Evolutionary conservation across 2,797 vertebrate genomes (phyloP).

Genomic region (Xerus rutilus): DNA sequence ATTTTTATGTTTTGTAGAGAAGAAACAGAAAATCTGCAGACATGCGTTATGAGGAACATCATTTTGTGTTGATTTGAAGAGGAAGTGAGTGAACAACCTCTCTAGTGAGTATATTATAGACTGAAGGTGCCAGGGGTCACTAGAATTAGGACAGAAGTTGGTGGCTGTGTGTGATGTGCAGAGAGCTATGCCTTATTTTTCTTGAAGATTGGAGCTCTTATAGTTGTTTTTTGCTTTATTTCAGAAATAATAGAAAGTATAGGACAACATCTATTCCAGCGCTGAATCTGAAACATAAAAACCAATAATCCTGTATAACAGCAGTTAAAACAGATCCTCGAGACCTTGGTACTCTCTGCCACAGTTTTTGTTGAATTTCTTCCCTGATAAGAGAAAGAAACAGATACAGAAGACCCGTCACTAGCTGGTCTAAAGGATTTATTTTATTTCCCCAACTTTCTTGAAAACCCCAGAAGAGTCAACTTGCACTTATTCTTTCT

Average conservation of each 20-base stretch:
- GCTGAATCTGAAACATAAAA: not conserved
- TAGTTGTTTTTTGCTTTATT: not conserved
- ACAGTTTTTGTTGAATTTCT: not conserved
- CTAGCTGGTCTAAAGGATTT: not conserved
- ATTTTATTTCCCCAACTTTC: not conserved
- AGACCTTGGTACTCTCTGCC: not conserved
- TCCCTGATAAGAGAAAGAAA: not conserved
- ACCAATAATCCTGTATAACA: not conserved
- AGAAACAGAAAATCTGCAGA: not conserved
- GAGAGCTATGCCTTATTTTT: not conserved
- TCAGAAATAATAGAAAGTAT: not conserved
- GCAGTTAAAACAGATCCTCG: not conserved
- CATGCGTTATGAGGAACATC: not conserved
- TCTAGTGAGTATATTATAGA: not conserved
- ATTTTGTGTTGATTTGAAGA: not conserved
- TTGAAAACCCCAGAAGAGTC: not conserved
- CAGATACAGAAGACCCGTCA: not conserved
- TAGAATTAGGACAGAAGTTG: slow-evolving; percentile 27
- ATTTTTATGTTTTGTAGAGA: not conserved
- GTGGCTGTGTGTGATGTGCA: not conserved
- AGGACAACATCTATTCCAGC: not conserved
- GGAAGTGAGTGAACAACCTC: not conserved
- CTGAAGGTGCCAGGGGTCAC: not conserved
- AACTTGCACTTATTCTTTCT: not conserved
- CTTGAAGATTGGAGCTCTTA: not conserved